Base-by-base conservation (phyloP, 1,140 invertebrate genomes). In the Anthonomus grandis region DNA sequence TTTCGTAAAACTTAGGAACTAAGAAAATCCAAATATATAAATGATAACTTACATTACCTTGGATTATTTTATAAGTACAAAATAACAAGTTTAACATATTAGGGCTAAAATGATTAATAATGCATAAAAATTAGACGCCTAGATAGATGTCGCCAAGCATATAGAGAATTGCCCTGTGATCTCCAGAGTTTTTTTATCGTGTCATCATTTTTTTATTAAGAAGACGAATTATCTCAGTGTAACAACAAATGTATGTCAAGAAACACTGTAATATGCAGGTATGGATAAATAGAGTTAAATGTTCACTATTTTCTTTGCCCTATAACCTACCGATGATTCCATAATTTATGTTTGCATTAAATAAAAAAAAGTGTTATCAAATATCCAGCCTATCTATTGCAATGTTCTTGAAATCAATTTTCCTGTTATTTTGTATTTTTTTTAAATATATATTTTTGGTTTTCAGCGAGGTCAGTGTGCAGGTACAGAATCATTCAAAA, bases 131-230 rank as follows among this genome's bases (percentile, higher is more conserved):
- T 17, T 37, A 49, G 47, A 39, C 18, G 25, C 21, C 45, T 58
- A 61, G 61, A n/a, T n/a, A n/a, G n/a, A 55, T 64, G 69, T 72
- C 68, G 68, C 62, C 64, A 69, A 73, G 69, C 59, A 53, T 59
- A 67, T 62, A 68, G 71, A 73, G 69, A 73, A 73, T 73, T 73
- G 71, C 69, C 67, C 66, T 72, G 70, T 63, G 67, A 63, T 67
- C 8, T 19, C n/a, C 46, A 37, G 15, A 37, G 10, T 46, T 36
- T 25, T 34, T 18, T 38, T 37, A 51, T 15, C 12, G 42, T 39
- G 15, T 27, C 45, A 13, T 48, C n/a, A 44, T 44, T 34, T 36
- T 51, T 37, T n/a, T 17, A 27, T 17, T 36, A 48, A 48, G 19
- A 48, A 34, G 27, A 15, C 13, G 5, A n/a, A n/a, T 19, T 21